Evolutionary conservation across 1,140 invertebrate genomes (phyloP).

Genomic region (Listronotus bonariensis): DNA sequence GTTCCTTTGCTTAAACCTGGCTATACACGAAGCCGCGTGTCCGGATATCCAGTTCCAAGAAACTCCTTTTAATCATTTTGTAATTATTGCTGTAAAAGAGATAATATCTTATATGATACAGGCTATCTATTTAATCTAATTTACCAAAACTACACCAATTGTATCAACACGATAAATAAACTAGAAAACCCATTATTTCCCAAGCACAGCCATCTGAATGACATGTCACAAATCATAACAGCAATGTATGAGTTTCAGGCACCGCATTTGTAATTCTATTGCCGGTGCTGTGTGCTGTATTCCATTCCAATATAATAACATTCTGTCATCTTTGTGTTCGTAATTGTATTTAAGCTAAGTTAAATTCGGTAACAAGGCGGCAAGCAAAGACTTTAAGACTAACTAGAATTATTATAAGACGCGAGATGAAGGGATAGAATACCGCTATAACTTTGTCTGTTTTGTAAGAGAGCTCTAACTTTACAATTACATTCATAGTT

Average conservation of each 20-base stretch:
- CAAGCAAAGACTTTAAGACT: slow-evolving; percentile 22
- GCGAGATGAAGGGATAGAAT: slow-evolving; percentile 17
- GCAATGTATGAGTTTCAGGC: slow-evolving; percentile 16
- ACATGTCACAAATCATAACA: slow-evolving; percentile 11
- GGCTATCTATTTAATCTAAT: no score
- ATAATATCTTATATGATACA: no score
- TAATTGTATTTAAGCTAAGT: slow-evolving; percentile 33
- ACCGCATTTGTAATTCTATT: slow-evolving; percentile 11
- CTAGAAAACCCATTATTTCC: slow-evolving; percentile 3
- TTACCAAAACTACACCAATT: background rate
- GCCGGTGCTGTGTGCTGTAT: slow-evolving; percentile 12
- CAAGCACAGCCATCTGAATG: background rate
- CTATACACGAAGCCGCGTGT: no score
- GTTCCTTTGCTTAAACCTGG: no score
- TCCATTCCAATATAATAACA: slow-evolving; percentile 14
- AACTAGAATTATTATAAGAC: slow-evolving; percentile 24
- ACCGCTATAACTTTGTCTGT: slow-evolving; percentile 24
- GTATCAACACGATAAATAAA: slow-evolving; percentile 9
- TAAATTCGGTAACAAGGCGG: slow-evolving; percentile 25
- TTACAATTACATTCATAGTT: slow-evolving; percentile 27
- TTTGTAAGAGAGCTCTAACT: slow-evolving; percentile 17
- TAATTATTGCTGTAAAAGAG: no score
- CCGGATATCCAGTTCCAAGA: no score
- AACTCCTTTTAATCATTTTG: no score
- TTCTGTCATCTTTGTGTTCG: slow-evolving; percentile 21